Conservation (phyloP, 2,113 vertebrate species). For the Podilymbus podiceps region DNA sequence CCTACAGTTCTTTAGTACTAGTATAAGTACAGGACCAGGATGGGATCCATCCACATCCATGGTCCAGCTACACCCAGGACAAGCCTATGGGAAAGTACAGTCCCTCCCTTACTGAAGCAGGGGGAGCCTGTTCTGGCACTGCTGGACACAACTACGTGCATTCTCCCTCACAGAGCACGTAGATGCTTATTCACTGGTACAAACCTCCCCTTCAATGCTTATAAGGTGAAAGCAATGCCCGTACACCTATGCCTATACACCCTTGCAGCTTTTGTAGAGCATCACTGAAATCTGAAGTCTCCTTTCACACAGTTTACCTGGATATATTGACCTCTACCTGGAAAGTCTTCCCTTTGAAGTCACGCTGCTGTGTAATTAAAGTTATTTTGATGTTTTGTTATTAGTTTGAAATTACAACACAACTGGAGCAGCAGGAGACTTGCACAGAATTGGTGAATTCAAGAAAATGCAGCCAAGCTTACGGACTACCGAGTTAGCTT, state of each 20-base stretch:
- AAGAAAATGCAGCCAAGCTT: background rate
- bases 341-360: background rate
- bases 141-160: background rate
- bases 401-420: background rate
- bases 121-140: background rate
- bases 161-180: rapidly evolving
- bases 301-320: background rate
- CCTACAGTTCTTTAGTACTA: background rate
- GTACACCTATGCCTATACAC: rapidly evolving
- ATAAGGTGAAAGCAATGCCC: background rate
- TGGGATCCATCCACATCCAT: background rate
- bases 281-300: background rate
- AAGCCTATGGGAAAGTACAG: background rate
- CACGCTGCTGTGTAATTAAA: background rate
- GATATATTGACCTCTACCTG: background rate
- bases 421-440: background rate
- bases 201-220: background rate
- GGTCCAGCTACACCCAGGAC: background rate
- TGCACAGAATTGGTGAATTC: background rate
- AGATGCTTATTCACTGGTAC: background rate
- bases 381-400: background rate
- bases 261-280: background rate
- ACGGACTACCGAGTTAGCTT: background rate
- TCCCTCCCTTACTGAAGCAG: background rate
- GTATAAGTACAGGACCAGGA: background rate